Percentiles rank a stretch among this genome's conserved stretches.
Evolutionary conservation across 2,888 invertebrate species (phyloP).

Genomic region (Dasypolia templi): DNA sequence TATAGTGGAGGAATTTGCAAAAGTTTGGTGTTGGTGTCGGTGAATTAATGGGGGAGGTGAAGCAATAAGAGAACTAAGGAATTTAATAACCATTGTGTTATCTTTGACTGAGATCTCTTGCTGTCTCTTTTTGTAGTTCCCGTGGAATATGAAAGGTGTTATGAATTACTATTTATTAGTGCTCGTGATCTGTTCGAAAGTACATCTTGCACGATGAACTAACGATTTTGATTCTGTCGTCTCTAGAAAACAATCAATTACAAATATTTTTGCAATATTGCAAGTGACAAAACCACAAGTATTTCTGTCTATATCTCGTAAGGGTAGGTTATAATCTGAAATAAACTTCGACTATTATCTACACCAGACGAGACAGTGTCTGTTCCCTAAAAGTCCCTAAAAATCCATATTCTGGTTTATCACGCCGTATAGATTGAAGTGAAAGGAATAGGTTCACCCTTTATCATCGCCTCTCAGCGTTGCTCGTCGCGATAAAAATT

Average conservation of each 20-base stretch:
- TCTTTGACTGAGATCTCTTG: slow-evolving; percentile 29
- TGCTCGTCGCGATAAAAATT: slow-evolving; percentile 43
- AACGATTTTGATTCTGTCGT: neutral
- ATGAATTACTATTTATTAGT: neutral
- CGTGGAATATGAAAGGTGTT: neutral
- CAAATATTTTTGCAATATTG: no score
- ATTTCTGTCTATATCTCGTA: no score
- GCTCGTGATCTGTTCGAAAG: neutral
- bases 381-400: slow-evolving; percentile 29
- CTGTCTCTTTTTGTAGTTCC: slow-evolving; percentile 19
- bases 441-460: slow-evolving; percentile 31
- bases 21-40: neutral
- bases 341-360: neutral
- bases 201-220: no score
- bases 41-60: slow-evolving; percentile 31
- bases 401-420: slow-evolving; percentile 46
- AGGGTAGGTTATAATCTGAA: neutral
- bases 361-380: slow-evolving; percentile 32
- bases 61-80: slow-evolving; percentile 39
- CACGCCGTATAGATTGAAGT: slow-evolving; percentile 59
- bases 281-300: no score
- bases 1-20: slow-evolving; percentile 20
- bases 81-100: slow-evolving; percentile 44
- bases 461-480: slow-evolving; percentile 50
- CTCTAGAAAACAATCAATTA: neutral